These are phyloP conservation scores for Nestor notabilis DNA, from an alignment of 2,113 vertebrate species.

Conservation along the genomic window DNA sequence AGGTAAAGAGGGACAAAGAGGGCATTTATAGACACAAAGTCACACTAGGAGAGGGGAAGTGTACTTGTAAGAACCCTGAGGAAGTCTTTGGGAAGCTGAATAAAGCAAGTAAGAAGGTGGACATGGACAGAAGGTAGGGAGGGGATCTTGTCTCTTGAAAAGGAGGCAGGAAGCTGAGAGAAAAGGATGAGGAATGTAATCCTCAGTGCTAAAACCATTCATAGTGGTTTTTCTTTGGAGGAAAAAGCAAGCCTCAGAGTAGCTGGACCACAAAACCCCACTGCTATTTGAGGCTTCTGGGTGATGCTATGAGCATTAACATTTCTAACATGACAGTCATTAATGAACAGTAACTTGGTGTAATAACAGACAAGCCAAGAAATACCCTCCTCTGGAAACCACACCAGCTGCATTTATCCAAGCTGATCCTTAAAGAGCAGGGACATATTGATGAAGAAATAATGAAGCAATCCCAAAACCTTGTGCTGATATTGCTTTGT, in stretches of 20 bases:
- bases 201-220: not conserved
- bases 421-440: not conserved
- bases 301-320: not conserved
- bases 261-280: not conserved
- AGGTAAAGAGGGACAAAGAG: not conserved
- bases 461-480: not conserved
- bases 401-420: not conserved
- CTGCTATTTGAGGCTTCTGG: not conserved
- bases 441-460: not conserved
- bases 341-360: not conserved
- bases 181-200: not conserved
- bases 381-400: not conserved
- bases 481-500: not conserved
- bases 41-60: not conserved
- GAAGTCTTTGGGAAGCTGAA: not conserved
- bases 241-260: not conserved
- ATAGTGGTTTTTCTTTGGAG: not conserved
- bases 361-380: not conserved
- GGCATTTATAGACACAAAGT: not conserved
- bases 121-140: not conserved
- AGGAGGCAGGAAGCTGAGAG: not conserved
- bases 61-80: not conserved
- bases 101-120: not conserved
- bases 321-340: not conserved
- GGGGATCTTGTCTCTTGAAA: fast-evolving